Evolutionary conservation across 2,113 vertebrate genomes (phyloP), one percentile per base, ranked within the genome.

Genomic region (Heterochromis multidens): DNA sequence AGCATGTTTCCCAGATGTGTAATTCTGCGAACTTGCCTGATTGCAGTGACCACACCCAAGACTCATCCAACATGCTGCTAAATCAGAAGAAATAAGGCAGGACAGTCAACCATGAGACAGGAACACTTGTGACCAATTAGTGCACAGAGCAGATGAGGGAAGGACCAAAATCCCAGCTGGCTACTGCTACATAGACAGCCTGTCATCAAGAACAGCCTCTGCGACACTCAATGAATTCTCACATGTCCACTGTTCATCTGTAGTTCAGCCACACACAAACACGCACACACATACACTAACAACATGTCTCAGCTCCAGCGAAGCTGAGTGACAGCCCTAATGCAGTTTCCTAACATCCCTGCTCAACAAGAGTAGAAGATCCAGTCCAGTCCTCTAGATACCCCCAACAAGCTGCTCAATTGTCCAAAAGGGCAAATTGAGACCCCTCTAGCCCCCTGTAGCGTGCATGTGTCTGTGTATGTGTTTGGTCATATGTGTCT

Each of bases 301-400:
- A 83, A 83, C 13, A 70, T 88, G 93, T 95, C 93, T 94, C 92
- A 92, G 87, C 93, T 91, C 46, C 46, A 74, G 43, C 2, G 17
- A 74, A 84, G 83, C 49, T 86, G 83, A 95, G 96, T 92, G 92
- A 88, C 87, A 88, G 95, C 94, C 95, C 94, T 93, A 95, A 96
- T 96, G 95, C 96, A 96, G 95, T 87, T 88, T 83, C 87, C 33
- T 87, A 61, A 93, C 92, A 96, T 95, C 92, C 89, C 86, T 81
- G 91, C 94, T 95, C 96, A 93, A 89, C 92, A 94, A 95, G 95
- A 87, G 82, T 27, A 95, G 94, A 90, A 93, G 95, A 97, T 97
- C 96, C 96, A 96, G 96, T 96, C 91, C 94, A 95, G 96, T 96
- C 91, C 94, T 95, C 82, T 92, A 95, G 92, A 96, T 93, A 95